phyloP scores from a whole-genome alignment of 2,888 invertebrate species.

The Andrena marginata region DNA sequence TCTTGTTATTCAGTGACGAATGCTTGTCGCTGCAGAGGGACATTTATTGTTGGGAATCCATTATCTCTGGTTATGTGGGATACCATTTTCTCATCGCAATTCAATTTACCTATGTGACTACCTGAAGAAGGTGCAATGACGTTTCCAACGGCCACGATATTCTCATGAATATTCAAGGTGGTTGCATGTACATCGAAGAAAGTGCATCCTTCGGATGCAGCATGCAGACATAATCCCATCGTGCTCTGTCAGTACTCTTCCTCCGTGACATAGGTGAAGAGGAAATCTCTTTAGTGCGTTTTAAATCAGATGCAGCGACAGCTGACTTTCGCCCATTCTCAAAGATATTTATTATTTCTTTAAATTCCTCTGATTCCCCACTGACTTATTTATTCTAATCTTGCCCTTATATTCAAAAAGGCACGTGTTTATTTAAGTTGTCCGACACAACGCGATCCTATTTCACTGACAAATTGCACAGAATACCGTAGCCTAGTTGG shows the following conservation, averaged over 20 bases:
- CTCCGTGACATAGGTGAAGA: background rate
- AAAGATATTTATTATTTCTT: background rate
- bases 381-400: background rate
- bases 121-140: slow-evolving; percentile 8
- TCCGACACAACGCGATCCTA: background rate
- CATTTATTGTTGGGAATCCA: no score
- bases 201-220: slow-evolving; percentile 40
- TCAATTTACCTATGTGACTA: background rate
- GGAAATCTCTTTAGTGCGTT: background rate
- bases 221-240: slow-evolving; percentile 50
- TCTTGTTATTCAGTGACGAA: no score
- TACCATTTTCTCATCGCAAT: background rate
- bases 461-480: background rate
- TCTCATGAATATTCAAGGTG: slow-evolving; percentile 39
- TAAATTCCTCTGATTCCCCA: background rate
- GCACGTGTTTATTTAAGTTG: background rate
- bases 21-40: no score
- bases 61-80: background rate
- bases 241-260: slow-evolving; percentile 5
- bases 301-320: background rate
- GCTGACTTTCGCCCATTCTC: background rate
- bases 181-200: slow-evolving; percentile 14
- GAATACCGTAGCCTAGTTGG: no score
- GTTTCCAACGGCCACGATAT: slow-evolving; percentile 23
- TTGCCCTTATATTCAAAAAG: no score